Conservation (phyloP, 2,797 vertebrate genomes). For the Harpagifer antarcticus region DNA sequence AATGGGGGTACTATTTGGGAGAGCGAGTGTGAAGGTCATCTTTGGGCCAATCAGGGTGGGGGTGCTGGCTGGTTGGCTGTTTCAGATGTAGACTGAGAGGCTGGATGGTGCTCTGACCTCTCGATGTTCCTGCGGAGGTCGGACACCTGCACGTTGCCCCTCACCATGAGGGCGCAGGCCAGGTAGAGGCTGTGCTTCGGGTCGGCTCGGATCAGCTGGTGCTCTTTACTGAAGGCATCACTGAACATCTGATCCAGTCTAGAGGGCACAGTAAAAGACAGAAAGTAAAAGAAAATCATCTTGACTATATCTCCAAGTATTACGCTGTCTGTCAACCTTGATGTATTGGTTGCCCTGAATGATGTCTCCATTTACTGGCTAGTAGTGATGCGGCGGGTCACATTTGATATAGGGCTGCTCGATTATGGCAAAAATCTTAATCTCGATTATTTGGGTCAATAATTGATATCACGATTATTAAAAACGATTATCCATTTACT, state of each 20-base stretch:
- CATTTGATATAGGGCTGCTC: too few relatives aligned
- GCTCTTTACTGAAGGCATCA: conserved; percentile 95
- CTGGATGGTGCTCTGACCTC: conserved; percentile 82
- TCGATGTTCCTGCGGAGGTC: conserved; percentile 97
- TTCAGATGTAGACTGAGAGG: neutral
- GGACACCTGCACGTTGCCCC: conserved; percentile 94
- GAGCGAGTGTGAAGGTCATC: conserved; percentile 32
- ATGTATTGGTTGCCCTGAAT: neutral
- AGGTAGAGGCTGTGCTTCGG: conserved; percentile 93
- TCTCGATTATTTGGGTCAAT: too few relatives aligned
- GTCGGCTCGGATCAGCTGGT: conserved; percentile 93
- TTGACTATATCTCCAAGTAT: neutral
- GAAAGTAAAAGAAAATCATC: neutral
- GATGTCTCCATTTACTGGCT: too few relatives aligned
- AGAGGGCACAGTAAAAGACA: neutral
- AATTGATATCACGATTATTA: too few relatives aligned
- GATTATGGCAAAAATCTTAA: too few relatives aligned
- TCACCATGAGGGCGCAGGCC: conserved; percentile 94
- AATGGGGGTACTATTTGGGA: conserved; percentile 57
- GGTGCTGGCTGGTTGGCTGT: neutral
- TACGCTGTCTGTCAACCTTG: neutral
- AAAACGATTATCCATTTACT: too few relatives aligned
- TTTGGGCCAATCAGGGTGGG: conserved; percentile 14
- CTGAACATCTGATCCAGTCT: conserved; percentile 99
- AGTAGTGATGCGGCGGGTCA: too few relatives aligned